These are phyloP conservation scores for Natrix natrix DNA, from an alignment of 2,797 vertebrate species.

Conservation along the genomic window DNA sequence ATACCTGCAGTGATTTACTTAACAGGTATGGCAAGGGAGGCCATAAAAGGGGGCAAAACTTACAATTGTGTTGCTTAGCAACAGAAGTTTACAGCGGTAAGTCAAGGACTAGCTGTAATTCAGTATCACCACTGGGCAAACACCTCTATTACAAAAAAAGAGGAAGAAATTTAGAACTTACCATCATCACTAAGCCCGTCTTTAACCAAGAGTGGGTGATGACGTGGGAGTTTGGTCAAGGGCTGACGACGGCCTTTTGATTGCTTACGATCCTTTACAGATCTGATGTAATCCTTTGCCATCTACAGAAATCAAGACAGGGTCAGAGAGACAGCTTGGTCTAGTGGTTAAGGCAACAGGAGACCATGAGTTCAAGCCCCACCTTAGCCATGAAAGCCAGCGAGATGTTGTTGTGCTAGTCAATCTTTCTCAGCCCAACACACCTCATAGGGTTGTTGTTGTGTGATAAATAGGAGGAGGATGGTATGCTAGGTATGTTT, in stretches of 20 bases:
- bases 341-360: not conserved
- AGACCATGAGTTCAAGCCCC: not conserved
- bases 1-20: not conserved
- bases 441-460: not conserved
- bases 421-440: not conserved
- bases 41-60: not conserved
- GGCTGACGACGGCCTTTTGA: slow-evolving; percentile 85
- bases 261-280: slow-evolving; percentile 80
- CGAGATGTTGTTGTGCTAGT: not conserved
- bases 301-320: slow-evolving; percentile 66
- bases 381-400: not conserved
- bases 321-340: not conserved
- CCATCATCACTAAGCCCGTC: slow-evolving; percentile 89
- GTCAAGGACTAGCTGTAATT: not conserved
- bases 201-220: slow-evolving; percentile 86
- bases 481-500: not conserved
- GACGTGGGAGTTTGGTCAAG: slow-evolving; percentile 84
- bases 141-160: not conserved
- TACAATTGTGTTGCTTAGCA: not conserved
- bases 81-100: not conserved
- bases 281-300: slow-evolving; percentile 74
- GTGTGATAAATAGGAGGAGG: not conserved
- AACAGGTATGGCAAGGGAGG: not conserved
- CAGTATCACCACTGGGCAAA: not conserved
- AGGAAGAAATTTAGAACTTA: slow-evolving; percentile 51